Base-by-base conservation (phyloP, 2,888 invertebrate genomes). In the Phaedon cochleariae region DNA sequence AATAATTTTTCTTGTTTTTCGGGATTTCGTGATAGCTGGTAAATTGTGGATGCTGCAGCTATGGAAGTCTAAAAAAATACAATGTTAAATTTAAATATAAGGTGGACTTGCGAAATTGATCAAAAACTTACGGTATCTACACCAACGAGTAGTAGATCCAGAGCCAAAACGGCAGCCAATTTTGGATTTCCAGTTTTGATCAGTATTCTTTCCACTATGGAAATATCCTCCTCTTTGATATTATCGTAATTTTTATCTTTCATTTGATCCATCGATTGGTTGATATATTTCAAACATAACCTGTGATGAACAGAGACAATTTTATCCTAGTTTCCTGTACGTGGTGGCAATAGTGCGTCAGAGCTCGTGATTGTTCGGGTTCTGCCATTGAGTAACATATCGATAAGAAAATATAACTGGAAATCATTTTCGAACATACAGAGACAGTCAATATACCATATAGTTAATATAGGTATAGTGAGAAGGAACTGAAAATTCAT, bases 71-170 rank as follows among this genome's bases (percentile, higher is more conserved):
- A 71, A 60, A 78, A 72, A 52, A 15, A 20, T 15, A 51, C 4
- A 51, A 21, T 18, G 26, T 1, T 2, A 17, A 18, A 29, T 59
- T 4, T 49, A 2, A 22, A n/a, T 4, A 17, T 26, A 22, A 53
- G 29, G 22, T 4, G n/a, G 7, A 51, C 9, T 37, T 17, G 2
- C 57, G 51, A 6, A 18, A 46, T 15, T 29, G 17, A 46, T 21
- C n/a, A 59, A 31, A 18, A 62, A 70, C 80, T 76, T 82, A 88
- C 90, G 71, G 94, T 94, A 79, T 92, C 93, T 1, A 94, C 90
- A 10, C 94, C 94, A 67, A 94, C 94, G 17, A 92, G 84, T 72
- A 94, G 86, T 70, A 94, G 85, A 80, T 94, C 94, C 64, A 94
- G 80, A 5, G 92, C 90, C 69, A 94, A 84, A 65, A 93, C 90